Percentiles rank a stretch among this genome's conserved stretches.
These are phyloP conservation scores for Lepidurus packardi DNA, from an alignment of 1,140 invertebrate genomes.

Conservation along the genomic window DNA sequence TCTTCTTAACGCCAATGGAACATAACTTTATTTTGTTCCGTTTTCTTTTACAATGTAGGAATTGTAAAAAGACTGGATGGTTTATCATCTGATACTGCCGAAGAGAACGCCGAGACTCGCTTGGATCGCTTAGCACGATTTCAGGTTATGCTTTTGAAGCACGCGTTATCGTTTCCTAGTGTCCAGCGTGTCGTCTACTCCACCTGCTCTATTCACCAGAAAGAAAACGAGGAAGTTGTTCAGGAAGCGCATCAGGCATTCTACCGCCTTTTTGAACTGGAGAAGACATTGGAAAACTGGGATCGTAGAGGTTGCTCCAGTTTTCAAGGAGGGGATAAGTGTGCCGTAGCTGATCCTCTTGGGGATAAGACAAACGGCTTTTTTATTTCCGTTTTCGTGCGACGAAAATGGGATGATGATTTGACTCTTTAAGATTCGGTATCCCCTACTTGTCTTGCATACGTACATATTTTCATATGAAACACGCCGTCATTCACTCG, in stretches of 20 bases:
- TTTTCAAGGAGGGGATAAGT: constrained; percentile 59
- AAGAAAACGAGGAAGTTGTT: constrained; percentile 91
- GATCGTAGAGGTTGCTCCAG: constrained; percentile 42
- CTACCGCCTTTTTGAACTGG: constrained; percentile 48
- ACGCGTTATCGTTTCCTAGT: constrained; percentile 78
- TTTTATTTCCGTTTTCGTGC: constrained; percentile 83
- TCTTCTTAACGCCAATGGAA: constrained; percentile 17
- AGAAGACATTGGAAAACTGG: constrained; percentile 37
- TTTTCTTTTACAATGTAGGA: constrained; percentile 45
- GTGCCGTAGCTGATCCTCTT: constrained; percentile 68
- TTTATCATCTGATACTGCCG: constrained; percentile 43
- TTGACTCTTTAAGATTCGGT: background rate
- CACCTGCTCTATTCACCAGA: constrained; percentile 80
- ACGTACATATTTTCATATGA: no score
- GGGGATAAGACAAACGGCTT: constrained; percentile 83
- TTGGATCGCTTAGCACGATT: constrained; percentile 67
- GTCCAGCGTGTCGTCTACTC: constrained; percentile 86
- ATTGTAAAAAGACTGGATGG: constrained; percentile 54
- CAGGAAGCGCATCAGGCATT: constrained; percentile 52
- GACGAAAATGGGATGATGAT: constrained; percentile 31
- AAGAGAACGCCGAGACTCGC: constrained; percentile 45
- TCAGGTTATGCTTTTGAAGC: constrained; percentile 76
- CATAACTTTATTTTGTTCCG: background rate
- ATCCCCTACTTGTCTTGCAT: no score
- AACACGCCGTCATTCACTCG: no score